Percentiles rank a stretch among this genome's conserved stretches.
phyloP scores from a whole-genome alignment of 1,140 invertebrate genomes.

The Magallana angulata region DNA sequence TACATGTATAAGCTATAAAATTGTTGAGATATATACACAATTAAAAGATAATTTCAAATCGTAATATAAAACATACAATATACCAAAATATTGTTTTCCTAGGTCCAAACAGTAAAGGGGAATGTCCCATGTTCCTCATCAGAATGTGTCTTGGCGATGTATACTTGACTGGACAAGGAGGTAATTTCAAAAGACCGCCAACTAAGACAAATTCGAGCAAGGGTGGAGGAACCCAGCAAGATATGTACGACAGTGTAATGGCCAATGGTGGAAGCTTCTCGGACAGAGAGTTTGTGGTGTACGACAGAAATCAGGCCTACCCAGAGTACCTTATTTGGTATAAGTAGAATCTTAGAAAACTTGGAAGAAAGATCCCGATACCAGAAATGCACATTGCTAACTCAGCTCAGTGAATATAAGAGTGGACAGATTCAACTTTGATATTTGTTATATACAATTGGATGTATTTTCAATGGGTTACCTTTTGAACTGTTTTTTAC shows the following conservation, averaged over 20 bases:
- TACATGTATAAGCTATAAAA: no score
- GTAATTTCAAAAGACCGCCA: constrained; percentile 39
- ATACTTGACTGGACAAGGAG: constrained; percentile 29
- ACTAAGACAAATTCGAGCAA: constrained; percentile 19
- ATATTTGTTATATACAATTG: no score
- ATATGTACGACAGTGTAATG: constrained; percentile 44
- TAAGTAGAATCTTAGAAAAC: neutral
- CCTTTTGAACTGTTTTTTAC: no score
- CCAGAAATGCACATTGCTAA: no score
- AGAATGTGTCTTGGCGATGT: constrained; percentile 54
- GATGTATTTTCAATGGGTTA: no score
- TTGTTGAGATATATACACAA: no score
- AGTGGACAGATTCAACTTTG: no score
- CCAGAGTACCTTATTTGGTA: constrained; percentile 53
- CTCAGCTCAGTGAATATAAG: no score
- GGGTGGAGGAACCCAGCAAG: constrained; percentile 32
- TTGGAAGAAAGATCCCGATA: no score
- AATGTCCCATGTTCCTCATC: constrained; percentile 53
- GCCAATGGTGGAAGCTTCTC: constrained; percentile 33
- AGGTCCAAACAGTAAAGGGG: constrained; percentile 2
- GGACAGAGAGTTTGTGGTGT: constrained; percentile 49
- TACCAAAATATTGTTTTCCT: neutral
- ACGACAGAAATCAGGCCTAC: constrained; percentile 47
- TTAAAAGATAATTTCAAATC: no score
- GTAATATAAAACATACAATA: no score